These are phyloP conservation scores for Pseudomyrmex concolor DNA, from an alignment of 1,140 invertebrate species.

Conservation along the genomic window DNA sequence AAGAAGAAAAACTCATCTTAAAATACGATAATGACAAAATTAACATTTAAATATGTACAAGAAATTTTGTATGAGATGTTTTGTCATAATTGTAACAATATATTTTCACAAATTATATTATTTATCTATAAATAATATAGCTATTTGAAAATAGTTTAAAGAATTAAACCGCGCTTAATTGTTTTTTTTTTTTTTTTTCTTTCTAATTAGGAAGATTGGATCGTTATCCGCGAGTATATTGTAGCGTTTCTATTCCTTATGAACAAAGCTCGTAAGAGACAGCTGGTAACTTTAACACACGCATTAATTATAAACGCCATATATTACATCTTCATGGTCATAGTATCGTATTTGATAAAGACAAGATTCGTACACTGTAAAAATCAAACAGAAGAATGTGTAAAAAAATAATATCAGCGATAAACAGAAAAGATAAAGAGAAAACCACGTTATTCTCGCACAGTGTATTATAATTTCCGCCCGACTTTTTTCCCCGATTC, in stretches of 20 bases:
- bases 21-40: no score
- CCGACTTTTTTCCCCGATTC: neutral
- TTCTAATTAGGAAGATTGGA: neutral
- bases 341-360: neutral
- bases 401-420: conserved; percentile 11
- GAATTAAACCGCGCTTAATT: conserved; percentile 13
- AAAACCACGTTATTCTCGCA: conserved; percentile 29
- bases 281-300: conserved; percentile 45
- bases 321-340: conserved; percentile 22
- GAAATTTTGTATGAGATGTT: conserved; percentile 10
- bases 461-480: neutral
- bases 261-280: neutral
- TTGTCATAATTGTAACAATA: neutral
- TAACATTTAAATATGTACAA: neutral
- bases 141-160: neutral
- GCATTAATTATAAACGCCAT: conserved; percentile 29
- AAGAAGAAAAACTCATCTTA: no score
- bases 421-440: conserved; percentile 15
- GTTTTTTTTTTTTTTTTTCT: no score
- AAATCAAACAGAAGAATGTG: conserved; percentile 31
- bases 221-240: conserved; percentile 21
- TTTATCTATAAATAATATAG: no score
- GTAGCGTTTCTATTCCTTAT: neutral
- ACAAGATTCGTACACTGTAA: conserved; percentile 4
- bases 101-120: neutral